Base-by-base conservation (phyloP, 1,140 invertebrate genomes). In the Meloidogyne chitwoodi region DNA sequence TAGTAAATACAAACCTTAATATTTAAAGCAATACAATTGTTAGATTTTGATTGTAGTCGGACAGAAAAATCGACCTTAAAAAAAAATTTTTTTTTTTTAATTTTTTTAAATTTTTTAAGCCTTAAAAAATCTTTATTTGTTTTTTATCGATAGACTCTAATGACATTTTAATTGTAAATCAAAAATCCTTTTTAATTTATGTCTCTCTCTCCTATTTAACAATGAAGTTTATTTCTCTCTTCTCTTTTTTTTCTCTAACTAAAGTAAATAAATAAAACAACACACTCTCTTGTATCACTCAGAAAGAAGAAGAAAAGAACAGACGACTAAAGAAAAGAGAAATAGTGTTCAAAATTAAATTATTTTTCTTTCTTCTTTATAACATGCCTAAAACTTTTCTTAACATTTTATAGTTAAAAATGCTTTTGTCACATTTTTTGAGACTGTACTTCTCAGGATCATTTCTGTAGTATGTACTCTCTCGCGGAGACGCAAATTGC, bases 401-500 rank as follows among this genome's bases (percentile, higher is more conserved):
- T n/a, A 56, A 56, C n/a, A 56, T n/a, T n/a, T 56, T 56, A n/a
- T n/a, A 19, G 3, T n/a, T 6, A 6, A 5, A 19, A n/a, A 8
- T 0, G 1, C 1, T 56, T n/a, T 56, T 22, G 19, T 19, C 19
- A 0, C n/a, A n/a, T n/a, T n/a, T 5, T n/a, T 72, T 56, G 69
- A 31, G 69, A 72, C 69, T 72, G 69, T 72, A 72, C 69, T 72
- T 72, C 69, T 72, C 69, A 72, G 69, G 69, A 72, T 72, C 69
- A 72, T 72, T 72, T 72, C 69, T 72, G 69, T 72, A 72, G 69
- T 72, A 72, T 8, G 69, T 48, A 22, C 12, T 72, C 69, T 41
- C n/a, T 29, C 26, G 34, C 27, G 69, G 44, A 72, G 44, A 34
- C 62, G 44, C 69, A 72, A 48, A 48, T 63, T 72, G 69, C 69